phyloP scores from a whole-genome alignment of 2,888 invertebrate species.

The Beris chalybata region DNA sequence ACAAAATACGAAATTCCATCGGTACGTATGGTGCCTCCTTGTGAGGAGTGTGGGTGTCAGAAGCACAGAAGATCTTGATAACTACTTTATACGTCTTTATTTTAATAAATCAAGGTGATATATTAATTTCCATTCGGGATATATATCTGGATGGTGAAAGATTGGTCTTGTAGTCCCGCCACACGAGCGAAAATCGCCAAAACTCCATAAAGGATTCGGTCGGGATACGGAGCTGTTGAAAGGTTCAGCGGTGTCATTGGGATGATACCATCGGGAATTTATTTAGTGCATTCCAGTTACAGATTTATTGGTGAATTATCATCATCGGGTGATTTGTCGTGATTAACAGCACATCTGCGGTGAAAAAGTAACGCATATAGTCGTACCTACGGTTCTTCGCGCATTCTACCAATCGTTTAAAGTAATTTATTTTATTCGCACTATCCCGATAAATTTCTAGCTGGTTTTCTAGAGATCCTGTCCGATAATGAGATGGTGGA shows the following conservation, averaged over 20 bases:
- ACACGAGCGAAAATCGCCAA: not conserved
- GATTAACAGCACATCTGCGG: slow-evolving; percentile 31
- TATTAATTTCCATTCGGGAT: slow-evolving; percentile 38
- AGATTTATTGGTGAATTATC: slow-evolving; percentile 39
- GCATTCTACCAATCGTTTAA: slow-evolving; percentile 23
- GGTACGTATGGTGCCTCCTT: slow-evolving; percentile 23
- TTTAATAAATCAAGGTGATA: slow-evolving; percentile 40
- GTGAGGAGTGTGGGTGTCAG: slow-evolving; percentile 36
- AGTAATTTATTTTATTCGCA: slow-evolving; percentile 31
- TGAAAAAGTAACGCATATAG: slow-evolving; percentile 6
- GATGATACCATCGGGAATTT: slow-evolving; percentile 38
- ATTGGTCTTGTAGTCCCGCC: slow-evolving; percentile 28
- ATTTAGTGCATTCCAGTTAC: slow-evolving; percentile 38
- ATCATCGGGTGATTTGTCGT: slow-evolving; percentile 35
- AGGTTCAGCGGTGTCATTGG: slow-evolving; percentile 25
- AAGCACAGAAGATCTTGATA: slow-evolving; percentile 39
- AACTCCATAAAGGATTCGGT: not conserved
- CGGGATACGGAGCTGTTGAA: slow-evolving; percentile 2
- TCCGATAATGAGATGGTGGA: slow-evolving; percentile 21
- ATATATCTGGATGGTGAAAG: slow-evolving; percentile 35
- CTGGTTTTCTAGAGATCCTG: slow-evolving; percentile 15
- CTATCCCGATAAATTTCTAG: slow-evolving; percentile 21
- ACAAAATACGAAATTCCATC: slow-evolving; percentile 21
- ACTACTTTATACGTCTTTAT: slow-evolving; percentile 36
- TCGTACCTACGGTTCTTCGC: too few relatives aligned